Evolutionary conservation across 2,888 invertebrate genomes (phyloP).

Genomic region (Geophilus truncorum): DNA sequence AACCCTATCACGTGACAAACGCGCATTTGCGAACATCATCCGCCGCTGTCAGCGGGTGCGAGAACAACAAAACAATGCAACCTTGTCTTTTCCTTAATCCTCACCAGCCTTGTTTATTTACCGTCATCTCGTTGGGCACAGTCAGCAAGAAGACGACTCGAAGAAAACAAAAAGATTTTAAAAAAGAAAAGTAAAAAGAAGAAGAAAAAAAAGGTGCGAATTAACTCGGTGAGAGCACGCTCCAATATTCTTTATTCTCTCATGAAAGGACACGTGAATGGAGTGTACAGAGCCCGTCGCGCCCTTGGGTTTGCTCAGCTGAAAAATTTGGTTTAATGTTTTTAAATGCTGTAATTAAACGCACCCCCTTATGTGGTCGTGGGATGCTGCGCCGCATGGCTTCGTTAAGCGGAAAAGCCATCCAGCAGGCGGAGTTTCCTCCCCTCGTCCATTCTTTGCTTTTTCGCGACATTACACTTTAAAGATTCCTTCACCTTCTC

Average conservation of each 20-base stretch:
- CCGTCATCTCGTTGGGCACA: not conserved
- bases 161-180: not conserved
- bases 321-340: constrained; percentile 16
- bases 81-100: not conserved
- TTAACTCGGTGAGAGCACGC: not conserved
- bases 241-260: not conserved
- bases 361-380: constrained; percentile 16
- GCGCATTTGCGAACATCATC: not conserved
- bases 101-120: not conserved
- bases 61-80: constrained; percentile 2
- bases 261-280: not conserved
- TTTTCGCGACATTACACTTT: constrained; percentile 20
- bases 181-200: too few species aligned
- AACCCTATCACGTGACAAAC: not conserved
- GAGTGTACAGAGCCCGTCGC: not conserved
- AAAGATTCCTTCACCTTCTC: not conserved
- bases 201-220: not conserved
- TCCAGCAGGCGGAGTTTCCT: constrained; percentile 20
- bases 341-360: constrained; percentile 20
- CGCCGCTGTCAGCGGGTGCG: not conserved
- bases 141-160: not conserved
- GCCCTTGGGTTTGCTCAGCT: constrained; percentile 4
- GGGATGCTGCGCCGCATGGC: constrained; percentile 7
- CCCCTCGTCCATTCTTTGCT: constrained; percentile 20
- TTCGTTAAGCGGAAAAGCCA: constrained; percentile 20